Evolutionary conservation across 2,113 vertebrate genomes (phyloP).

Genomic region (Anarrhichthys ocellatus): DNA sequence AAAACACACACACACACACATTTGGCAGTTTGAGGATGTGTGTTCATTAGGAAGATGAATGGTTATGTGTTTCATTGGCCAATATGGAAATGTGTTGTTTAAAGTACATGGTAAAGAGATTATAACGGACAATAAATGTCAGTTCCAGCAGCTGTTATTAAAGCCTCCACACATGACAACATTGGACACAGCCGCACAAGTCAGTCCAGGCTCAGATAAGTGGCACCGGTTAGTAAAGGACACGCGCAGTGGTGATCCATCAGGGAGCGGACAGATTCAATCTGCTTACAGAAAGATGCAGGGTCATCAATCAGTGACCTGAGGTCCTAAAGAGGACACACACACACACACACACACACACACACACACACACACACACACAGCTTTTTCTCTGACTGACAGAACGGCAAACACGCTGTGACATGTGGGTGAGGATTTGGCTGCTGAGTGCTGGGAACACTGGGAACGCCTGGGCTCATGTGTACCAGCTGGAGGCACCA

Average conservation of each 20-base stretch:
- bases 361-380: neutral
- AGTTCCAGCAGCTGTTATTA: conserved; percentile 37
- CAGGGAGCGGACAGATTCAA: conserved; percentile 50
- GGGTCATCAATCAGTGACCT: conserved; percentile 58
- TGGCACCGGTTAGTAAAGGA: conserved; percentile 10
- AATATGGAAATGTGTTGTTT: conserved; percentile 29
- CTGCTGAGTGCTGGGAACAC: conserved; percentile 27
- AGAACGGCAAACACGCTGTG: conserved; percentile 44
- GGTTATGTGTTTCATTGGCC: conserved; percentile 24
- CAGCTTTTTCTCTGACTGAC: conserved; percentile 42
- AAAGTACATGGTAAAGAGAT: conserved; percentile 15
- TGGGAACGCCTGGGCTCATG: conserved; percentile 35
- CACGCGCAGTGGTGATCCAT: conserved; percentile 57
- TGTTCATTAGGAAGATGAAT: conserved; percentile 32
- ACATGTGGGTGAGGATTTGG: conserved; percentile 45
- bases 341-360: conserved; percentile 2
- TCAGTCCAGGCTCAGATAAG: conserved; percentile 25
- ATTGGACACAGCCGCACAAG: conserved; percentile 21
- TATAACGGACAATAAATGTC: conserved; percentile 40
- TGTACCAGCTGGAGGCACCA: conserved; percentile 36
- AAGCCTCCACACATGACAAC: conserved; percentile 44
- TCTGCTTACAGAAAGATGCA: conserved; percentile 38
- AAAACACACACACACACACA: conserved; percentile 17
- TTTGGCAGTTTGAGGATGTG: conserved; percentile 11
- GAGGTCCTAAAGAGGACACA: conserved; percentile 8